Conservation (phyloP, 2,113 vertebrate genomes). For the Panthera leo region DNA sequence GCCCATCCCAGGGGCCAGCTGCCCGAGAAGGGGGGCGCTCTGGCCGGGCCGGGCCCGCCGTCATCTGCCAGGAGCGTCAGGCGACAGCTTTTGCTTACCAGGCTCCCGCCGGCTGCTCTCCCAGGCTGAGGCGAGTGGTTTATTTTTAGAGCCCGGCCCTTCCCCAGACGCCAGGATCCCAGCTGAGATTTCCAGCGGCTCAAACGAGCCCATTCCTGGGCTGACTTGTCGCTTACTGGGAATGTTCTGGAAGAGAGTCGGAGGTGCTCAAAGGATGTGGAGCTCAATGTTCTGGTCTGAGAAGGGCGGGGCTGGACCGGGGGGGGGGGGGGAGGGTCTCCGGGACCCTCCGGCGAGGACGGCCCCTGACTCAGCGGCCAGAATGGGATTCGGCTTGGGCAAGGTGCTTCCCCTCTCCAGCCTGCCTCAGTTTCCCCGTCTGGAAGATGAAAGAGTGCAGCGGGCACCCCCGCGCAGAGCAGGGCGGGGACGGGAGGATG, state of each 20-base stretch:
- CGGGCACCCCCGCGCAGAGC: accelerated
- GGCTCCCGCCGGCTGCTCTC: neutral
- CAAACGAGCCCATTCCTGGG: conserved; percentile 4
- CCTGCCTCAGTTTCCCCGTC: neutral
- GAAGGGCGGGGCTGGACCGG: accelerated
- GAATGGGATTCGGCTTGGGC: neutral
- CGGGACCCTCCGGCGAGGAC: accelerated
- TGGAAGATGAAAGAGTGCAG: neutral
- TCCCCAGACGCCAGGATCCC: conserved; percentile 70
- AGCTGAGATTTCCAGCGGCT: conserved; percentile 60
- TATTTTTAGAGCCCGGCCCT: conserved; percentile 78
- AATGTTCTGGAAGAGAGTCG: conserved; percentile 7
- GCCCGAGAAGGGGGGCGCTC: neutral
- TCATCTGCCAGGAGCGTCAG: neutral
- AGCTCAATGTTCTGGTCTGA: neutral
- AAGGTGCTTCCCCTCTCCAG: accelerated
- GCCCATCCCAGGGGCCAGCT: conserved; percentile 31
- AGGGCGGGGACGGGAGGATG: neutral
- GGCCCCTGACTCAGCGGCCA: accelerated
- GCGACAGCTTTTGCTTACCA: neutral
- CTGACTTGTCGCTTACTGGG: neutral
- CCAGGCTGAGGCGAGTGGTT: conserved; percentile 35
- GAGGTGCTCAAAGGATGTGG: neutral
- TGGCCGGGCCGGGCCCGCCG: accelerated
- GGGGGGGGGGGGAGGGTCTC: neutral